Percentiles rank a stretch among this genome's conserved stretches.
These are phyloP conservation scores for Ashinkailepas kermadecensis DNA, from an alignment of 2,888 invertebrate genomes.

Conservation along the genomic window DNA sequence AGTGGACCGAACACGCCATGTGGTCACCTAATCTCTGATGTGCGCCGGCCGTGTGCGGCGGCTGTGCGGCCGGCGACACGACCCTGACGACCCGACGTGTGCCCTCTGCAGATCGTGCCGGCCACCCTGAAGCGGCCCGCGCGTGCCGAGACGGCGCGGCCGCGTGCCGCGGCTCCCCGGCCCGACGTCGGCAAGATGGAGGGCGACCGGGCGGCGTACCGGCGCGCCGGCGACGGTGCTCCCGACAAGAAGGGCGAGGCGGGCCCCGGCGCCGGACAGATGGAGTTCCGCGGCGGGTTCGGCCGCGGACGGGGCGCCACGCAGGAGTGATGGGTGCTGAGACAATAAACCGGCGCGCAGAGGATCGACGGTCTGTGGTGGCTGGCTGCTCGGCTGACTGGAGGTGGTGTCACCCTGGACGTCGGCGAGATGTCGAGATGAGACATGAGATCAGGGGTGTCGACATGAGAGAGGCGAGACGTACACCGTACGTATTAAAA, in stretches of 20 bases:
- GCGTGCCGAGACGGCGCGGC: conserved; percentile 74
- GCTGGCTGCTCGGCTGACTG: too few relatives aligned
- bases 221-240: conserved; percentile 61
- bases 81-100: conserved; percentile 5
- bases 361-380: too few relatives aligned
- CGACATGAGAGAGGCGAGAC: too few relatives aligned
- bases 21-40: not conserved
- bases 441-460: too few relatives aligned
- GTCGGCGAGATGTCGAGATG: too few relatives aligned
- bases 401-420: too few relatives aligned
- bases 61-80: too few relatives aligned
- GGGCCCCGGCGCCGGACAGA: conserved; percentile 84
- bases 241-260: conserved; percentile 85
- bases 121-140: conserved; percentile 89
- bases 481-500: too few relatives aligned
- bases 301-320: conserved; percentile 32
- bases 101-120: conserved; percentile 68
- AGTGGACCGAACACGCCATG: conserved; percentile 1
- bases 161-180: conserved; percentile 56
- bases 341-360: not conserved
- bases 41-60: too few relatives aligned
- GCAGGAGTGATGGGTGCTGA: too few relatives aligned
- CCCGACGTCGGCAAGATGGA: conserved; percentile 64
- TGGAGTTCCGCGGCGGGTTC: conserved; percentile 61
- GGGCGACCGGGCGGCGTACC: conserved; percentile 68